Base-by-base conservation (phyloP, 2,797 vertebrate genomes). In the Miichthys miiuy region DNA sequence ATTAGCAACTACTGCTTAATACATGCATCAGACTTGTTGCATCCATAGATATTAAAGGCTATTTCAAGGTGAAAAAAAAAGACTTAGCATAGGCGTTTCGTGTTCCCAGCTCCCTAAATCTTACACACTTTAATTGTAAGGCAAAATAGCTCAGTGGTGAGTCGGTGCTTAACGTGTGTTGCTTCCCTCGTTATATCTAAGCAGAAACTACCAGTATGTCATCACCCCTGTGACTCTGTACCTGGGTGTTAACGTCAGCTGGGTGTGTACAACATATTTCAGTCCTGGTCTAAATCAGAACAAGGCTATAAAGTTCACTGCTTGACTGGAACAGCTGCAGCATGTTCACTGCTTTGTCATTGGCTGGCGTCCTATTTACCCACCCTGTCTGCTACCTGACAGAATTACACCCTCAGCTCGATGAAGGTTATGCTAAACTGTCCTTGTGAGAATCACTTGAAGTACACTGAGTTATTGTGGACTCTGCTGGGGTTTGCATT, bases 341-440 rank as follows among this genome's bases (percentile, higher is more conserved):
- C 56, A 48, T 66, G 70, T 76, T 80, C 65, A 13, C 67, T 41
- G 38, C 62, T 67, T 60, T 77, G 68, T 63, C 69, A 65, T 80
- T 90, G 67, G 74, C 76, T 63, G 81, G 42, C 51, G 18, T 80
- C 65, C 80, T 80, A n/a, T 79, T 87, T 82, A 78, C 75, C 78
- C 80, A 50, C 27, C 72, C 66, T 65, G 87, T 76, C 81, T 44
- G 71, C 79, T 54, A 72, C 64, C 75, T 83, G 87, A 86, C 89
- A 93, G 87, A 93, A 79, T 89, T 87, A 88, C 71, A 79, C 82
- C 78, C 50, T 66, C 21, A 47, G 73, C 64, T 65, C 44, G 3
- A 52, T 41, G 80, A 85, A 92, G 90, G 92, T 92, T 84, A 76
- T 52, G 75, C 84, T 68, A 73, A 68, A 79, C 74, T 64, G 91